These are phyloP conservation scores for Bufo gargarizans DNA, from an alignment of 2,113 vertebrate species.

Conservation along the genomic window DNA sequence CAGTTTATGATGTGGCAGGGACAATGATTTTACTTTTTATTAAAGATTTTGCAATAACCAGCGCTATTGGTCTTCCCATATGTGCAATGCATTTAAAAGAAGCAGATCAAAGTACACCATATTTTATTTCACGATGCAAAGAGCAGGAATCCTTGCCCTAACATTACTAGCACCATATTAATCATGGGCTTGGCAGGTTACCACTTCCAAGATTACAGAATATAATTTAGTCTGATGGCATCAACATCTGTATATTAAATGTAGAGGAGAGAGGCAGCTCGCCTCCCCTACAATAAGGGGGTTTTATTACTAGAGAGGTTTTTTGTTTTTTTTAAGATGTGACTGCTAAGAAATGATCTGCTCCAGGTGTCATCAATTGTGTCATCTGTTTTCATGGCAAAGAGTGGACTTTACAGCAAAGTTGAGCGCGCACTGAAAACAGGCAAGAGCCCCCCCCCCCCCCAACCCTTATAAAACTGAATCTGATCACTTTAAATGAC, in stretches of 20 bases:
- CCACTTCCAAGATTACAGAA: conserved; percentile 53
- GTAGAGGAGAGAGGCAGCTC: background rate
- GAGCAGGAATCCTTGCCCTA: conserved; percentile 41
- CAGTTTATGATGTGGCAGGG: conserved; percentile 50
- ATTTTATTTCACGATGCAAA: conserved; percentile 48
- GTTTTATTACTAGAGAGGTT: background rate
- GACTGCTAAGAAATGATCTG: background rate
- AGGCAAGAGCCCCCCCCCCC: background rate
- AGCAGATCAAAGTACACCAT: conserved; percentile 46
- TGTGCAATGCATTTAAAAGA: conserved; percentile 43
- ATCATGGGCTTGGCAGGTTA: conserved; percentile 43
- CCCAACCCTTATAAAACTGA: background rate
- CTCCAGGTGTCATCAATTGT: background rate
- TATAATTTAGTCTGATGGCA: conserved; percentile 51
- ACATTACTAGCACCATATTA: conserved; percentile 48
- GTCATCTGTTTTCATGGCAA: background rate
- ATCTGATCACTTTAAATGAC: background rate
- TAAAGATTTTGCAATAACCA: conserved; percentile 53
- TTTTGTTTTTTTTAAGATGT: too few relatives aligned
- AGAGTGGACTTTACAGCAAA: background rate
- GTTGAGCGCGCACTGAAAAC: background rate
- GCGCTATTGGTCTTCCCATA: conserved; percentile 34
- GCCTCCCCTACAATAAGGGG: background rate
- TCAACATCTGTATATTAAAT: conserved; percentile 52
- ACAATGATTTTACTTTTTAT: conserved; percentile 49